Percentiles rank a stretch among this genome's conserved stretches.
These are phyloP conservation scores for Galerucella pusilla DNA, from an alignment of 2,888 invertebrate species.

Conservation along the genomic window DNA sequence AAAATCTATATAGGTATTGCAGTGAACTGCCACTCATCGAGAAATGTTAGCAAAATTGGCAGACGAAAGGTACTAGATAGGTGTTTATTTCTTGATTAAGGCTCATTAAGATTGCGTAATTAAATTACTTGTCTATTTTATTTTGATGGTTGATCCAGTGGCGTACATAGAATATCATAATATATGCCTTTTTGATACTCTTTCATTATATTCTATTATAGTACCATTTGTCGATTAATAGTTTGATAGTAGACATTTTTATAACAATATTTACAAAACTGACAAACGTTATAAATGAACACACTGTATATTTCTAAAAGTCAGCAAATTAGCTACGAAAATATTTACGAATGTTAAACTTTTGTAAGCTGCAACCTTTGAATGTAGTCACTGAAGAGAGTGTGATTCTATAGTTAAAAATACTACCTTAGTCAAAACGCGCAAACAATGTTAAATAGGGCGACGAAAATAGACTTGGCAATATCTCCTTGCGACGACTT, in stretches of 20 bases:
- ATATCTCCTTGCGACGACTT: constrained; percentile 42
- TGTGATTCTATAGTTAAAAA: constrained; percentile 56
- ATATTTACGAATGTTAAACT: not conserved
- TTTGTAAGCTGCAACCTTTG: constrained; percentile 1
- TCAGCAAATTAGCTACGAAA: not conserved
- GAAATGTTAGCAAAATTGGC: constrained; percentile 38
- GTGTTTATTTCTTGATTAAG: constrained; percentile 44
- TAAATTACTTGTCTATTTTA: constrained; percentile 31
- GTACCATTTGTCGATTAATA: too few relatives aligned
- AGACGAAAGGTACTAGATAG: constrained; percentile 25
- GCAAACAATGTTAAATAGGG: constrained; percentile 61
- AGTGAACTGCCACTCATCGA: not conserved
- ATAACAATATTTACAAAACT: too few relatives aligned
- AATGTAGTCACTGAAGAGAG: constrained; percentile 30
- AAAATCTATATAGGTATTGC: not conserved
- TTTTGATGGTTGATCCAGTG: constrained; percentile 22
- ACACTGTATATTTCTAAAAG: too few relatives aligned
- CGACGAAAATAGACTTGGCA: constrained; percentile 63
- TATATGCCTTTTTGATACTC: not conserved
- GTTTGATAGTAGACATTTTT: too few relatives aligned
- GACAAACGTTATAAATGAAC: too few relatives aligned
- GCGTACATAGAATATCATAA: not conserved
- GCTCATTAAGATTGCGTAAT: constrained; percentile 40
- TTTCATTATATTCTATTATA: too few relatives aligned
- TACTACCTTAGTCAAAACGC: constrained; percentile 60